Evolutionary conservation across 2,113 vertebrate genomes (phyloP).

Genomic region (Odobenus rosmarus): DNA sequence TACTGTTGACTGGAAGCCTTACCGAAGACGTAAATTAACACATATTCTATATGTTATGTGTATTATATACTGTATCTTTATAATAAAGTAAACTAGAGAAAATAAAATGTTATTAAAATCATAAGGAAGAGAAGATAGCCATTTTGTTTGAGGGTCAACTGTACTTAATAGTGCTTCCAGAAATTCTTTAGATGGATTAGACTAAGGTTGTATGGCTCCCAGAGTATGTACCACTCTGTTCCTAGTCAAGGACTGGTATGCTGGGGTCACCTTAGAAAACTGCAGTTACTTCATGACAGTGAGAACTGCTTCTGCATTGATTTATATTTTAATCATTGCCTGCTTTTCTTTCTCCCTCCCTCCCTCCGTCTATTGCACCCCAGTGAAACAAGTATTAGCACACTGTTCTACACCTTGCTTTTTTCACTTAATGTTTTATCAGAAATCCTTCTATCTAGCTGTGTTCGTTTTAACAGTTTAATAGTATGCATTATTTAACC

Average conservation of each 20-base stretch:
- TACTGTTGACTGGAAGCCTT: neutral
- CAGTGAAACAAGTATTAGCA: neutral
- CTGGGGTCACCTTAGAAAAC: neutral
- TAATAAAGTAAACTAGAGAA: neutral
- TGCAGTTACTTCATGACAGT: neutral
- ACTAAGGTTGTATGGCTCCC: neutral
- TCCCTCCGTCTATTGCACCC: neutral
- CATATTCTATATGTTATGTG: neutral
- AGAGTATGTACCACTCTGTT: neutral
- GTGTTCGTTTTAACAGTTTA: conserved; percentile 7
- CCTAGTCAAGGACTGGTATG: neutral
- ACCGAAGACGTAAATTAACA: neutral
- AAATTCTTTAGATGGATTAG: neutral
- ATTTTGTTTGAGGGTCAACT: neutral
- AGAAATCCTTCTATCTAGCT: neutral
- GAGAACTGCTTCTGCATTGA: neutral
- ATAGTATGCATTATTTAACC: neutral
- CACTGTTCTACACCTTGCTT: neutral
- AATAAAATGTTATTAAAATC: neutral
- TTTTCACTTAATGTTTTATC: neutral
- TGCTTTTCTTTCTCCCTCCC: neutral
- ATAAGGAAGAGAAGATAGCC: neutral
- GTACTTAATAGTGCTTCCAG: neutral
- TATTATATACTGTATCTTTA: neutral
- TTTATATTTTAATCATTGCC: neutral